These are phyloP conservation scores for Erebia epiphron DNA, from an alignment of 2,888 invertebrate genomes.

Conservation along the genomic window DNA sequence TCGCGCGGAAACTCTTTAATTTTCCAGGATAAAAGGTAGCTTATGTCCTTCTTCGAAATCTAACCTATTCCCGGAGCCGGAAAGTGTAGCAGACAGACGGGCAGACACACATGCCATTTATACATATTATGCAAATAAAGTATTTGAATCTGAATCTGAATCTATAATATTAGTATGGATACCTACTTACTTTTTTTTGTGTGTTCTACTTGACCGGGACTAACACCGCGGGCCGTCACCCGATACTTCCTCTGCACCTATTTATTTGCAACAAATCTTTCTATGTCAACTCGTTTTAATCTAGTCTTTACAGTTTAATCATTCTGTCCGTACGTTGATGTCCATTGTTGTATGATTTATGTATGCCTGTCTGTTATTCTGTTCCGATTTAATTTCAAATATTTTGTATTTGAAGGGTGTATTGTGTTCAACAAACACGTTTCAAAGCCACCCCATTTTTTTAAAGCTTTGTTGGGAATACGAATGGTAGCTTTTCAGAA, in stretches of 20 bases:
- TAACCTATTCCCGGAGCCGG: too few relatives aligned
- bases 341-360: conserved; percentile 30
- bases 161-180: too few relatives aligned
- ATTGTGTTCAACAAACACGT: conserved; percentile 28
- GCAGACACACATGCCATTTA: too few relatives aligned
- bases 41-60: too few relatives aligned
- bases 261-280: conserved; percentile 18
- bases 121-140: too few relatives aligned
- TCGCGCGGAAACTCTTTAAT: too few relatives aligned
- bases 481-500: conserved; percentile 8
- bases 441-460: conserved; percentile 29
- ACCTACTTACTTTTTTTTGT: not conserved
- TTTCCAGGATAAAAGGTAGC: too few relatives aligned
- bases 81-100: too few relatives aligned
- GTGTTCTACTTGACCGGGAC: not conserved
- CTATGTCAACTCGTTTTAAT: too few relatives aligned
- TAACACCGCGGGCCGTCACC: not conserved
- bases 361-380: conserved; percentile 1
- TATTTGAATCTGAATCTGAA: too few relatives aligned
- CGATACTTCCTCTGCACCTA: not conserved
- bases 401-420: conserved; percentile 14
- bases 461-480: conserved; percentile 4
- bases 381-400: conserved; percentile 25
- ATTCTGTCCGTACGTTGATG: conserved; percentile 17
- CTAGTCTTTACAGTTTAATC: conserved; percentile 19